phyloP scores from a whole-genome alignment of 2,797 vertebrate species.

The Aselliscus stoliczkanus region DNA sequence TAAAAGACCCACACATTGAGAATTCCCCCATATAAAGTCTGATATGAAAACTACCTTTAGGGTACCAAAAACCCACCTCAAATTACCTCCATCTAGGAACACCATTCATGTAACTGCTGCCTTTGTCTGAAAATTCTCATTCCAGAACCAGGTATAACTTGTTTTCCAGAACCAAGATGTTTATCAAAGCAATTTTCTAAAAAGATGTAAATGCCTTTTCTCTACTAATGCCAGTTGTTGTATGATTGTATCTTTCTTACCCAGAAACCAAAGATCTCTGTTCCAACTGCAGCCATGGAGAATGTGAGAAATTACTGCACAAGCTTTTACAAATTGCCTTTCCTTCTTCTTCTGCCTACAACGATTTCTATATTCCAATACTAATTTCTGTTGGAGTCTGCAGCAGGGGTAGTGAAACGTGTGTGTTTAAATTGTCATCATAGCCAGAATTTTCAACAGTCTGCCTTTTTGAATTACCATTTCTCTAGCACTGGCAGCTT shows the following conservation, averaged over 20 bases:
- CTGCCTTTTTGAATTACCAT: neutral
- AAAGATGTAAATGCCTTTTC: neutral
- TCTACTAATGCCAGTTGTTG: neutral
- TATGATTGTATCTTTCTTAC: neutral
- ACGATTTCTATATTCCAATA: neutral
- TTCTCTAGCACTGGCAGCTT: neutral
- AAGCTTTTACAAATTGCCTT: neutral
- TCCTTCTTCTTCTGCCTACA: neutral
- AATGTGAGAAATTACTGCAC: neutral
- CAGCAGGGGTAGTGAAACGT: neutral
- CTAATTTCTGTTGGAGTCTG: neutral
- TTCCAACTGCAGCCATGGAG: neutral
- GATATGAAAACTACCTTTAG: neutral
- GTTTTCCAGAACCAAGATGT: neutral
- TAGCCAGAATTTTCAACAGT: neutral
- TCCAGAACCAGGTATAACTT: neutral
- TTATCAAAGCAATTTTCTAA: neutral
- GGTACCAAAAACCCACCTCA: neutral
- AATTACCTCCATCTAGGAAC: neutral
- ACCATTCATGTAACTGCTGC: neutral
- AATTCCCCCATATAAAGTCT: neutral
- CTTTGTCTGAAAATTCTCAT: neutral
- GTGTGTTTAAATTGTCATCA: neutral
- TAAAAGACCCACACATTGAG: neutral
- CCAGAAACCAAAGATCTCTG: neutral